phyloP scores from a whole-genome alignment of 2,888 invertebrate genomes.

The Norana najaformis region DNA sequence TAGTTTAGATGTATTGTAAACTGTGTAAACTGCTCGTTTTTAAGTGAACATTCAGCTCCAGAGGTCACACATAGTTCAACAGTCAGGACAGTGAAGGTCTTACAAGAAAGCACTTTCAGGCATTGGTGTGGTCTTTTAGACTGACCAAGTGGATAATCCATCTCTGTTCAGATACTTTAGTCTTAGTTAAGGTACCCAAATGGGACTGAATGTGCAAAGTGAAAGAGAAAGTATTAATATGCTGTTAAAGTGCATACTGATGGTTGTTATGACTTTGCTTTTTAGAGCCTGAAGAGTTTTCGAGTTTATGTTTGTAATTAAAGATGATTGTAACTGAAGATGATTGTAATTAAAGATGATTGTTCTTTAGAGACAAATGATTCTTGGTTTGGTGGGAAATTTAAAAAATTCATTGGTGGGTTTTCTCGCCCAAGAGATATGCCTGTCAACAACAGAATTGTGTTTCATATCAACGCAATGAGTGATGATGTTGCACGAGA shows the following conservation, averaged over 20 bases:
- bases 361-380: not conserved
- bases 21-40: not conserved
- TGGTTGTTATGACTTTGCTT: not conserved
- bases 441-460: not conserved
- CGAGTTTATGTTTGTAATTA: not conserved
- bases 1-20: not conserved
- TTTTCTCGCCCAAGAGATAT: not conserved
- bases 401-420: not conserved
- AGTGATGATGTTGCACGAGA: not conserved
- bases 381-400: not conserved
- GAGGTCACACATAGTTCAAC: not conserved
- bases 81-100: not conserved
- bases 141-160: not conserved
- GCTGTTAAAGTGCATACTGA: not conserved
- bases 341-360: not conserved
- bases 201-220: not conserved
- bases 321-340: not conserved
- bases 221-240: not conserved
- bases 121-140: not conserved
- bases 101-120: not conserved
- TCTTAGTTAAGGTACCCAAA: not conserved
- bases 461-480: constrained; percentile 22
- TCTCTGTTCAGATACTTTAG: not conserved
- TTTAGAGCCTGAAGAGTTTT: not conserved
- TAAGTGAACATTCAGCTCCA: not conserved